Evolutionary conservation across 2,113 vertebrate species (phyloP), one percentile per base, ranked within the genome.

Genomic region (Tragelaphus strepsiceros): DNA sequence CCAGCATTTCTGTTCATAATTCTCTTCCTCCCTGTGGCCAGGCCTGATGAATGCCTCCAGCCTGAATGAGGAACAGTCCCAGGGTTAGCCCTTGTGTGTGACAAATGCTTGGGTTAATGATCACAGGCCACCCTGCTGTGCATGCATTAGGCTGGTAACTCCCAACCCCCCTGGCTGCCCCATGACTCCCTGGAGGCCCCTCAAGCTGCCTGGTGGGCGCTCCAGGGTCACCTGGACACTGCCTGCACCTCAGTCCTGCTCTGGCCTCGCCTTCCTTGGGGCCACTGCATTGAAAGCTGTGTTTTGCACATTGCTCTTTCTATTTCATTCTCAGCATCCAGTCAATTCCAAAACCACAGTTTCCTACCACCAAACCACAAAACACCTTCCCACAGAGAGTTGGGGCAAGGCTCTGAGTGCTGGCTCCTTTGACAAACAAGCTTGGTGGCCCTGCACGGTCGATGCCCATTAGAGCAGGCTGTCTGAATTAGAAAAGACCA

Each of bases 261-360:
- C 1, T 11, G 32, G 15, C 77, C 39, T 16, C 2, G 4, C 28
- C 39, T 35, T 71, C n/a, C 11, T 15, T 6, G 1, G 3, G 62
- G 30, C 15, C 6, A 0, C 58, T 28, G 14, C 24, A 0, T 17
- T 1, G n/a, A 16, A 13, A 14, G 2, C 62, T 51, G 0, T 5
- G 2, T 30, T 30, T 22, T 14, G 28, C 43, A 24, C 1, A 0
- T 19, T 4, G 5, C 62, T 30, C 43, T 64, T 32, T 54, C 17
- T 5, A 1, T 10, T 71, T 74, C 35, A 28, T 86, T 46, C 71
- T 64, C 22, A 13, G 0, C 24, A 1, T n/a, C 19, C 91, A 56
- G 54, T 71, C 88, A 77, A 1, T 19, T 54, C 80, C 49, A 30
- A 21, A 4, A 26, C 77, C 85, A 46, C 28, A 8, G 16, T 14